These are phyloP conservation scores for Dicrostonyx torquatus DNA, from an alignment of 2,797 vertebrate genomes.

Conservation along the genomic window DNA sequence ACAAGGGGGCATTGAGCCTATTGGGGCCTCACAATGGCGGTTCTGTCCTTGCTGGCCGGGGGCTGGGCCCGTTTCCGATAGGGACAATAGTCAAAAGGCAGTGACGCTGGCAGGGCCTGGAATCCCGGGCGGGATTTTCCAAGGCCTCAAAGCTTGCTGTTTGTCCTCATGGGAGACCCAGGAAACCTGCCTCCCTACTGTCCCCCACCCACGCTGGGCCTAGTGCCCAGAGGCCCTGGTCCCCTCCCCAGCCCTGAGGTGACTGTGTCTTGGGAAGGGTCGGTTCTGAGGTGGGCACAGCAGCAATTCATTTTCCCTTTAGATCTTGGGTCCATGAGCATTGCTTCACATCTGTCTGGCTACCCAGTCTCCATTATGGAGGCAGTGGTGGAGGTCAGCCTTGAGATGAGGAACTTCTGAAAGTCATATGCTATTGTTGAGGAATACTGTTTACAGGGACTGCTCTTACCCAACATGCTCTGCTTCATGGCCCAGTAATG, in stretches of 20 bases:
- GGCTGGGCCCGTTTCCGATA: slow-evolving; percentile 83
- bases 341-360: neutral
- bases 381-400: neutral
- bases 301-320: neutral
- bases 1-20: slow-evolving; percentile 87
- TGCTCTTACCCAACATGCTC: fast-evolving
- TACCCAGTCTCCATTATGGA: neutral
- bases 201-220: slow-evolving; percentile 71
- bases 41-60: slow-evolving; percentile 84
- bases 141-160: slow-evolving; percentile 84
- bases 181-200: slow-evolving; percentile 71
- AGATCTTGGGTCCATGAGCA: neutral
- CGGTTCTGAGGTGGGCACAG: neutral
- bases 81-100: slow-evolving; percentile 88
- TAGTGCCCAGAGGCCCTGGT: neutral
- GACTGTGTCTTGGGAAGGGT: slow-evolving; percentile 4
- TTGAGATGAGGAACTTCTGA: neutral
- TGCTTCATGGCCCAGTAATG: neutral
- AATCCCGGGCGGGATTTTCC: slow-evolving; percentile 86
- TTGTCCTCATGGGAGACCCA: slow-evolving; percentile 82
- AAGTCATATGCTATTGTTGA: neutral
- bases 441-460: fast-evolving
- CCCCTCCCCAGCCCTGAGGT: slow-evolving; percentile 53
- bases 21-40: slow-evolving; percentile 85
- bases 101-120: slow-evolving; percentile 85